Base-by-base conservation (phyloP, 2,888 invertebrate species). In the Sinotaia quadrata region DNA sequence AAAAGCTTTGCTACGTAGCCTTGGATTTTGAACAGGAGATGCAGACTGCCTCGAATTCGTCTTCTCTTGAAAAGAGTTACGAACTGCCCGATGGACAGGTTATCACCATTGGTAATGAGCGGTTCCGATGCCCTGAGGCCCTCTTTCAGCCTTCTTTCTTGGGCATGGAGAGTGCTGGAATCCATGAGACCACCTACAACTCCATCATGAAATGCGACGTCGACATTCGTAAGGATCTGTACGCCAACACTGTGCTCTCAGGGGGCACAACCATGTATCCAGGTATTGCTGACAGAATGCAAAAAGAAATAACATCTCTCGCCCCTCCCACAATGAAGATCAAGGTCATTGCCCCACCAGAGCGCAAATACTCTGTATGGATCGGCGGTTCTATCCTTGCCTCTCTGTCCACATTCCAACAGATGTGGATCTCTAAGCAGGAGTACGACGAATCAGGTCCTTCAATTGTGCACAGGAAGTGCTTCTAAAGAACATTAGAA, bases 301-400 rank as follows among this genome's bases (percentile, higher is more conserved):
- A 97, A 91, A 97, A 96, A 90, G 97, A 97, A 91, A 96, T 96
- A 91, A 95, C 95, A 75, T 93, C 95, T 70, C 91, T 96, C 79
- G 91, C 91, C 54, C 91, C 91, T 62, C 86, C 89, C 78, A 91
- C 91, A 66, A 91, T 92, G 91, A 92, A 91, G 87, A 91, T 92
- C 87, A 91, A 91, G 88, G 91, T 91, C 87, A 95, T 96, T 90
- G 96, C 96, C 82, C 96, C 96, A 67, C 96, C 96, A 79, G 96
- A 97, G 91, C 92, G 97, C 89, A 97, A 97, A 90, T 97, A 97
- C 92, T 96, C 96, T 87, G 97, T 97, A 81, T 97, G 97, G 97
- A 97, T 97, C 92, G 97, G 97, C 89, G 97, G 97, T 81, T 97
- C 97, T 89, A 97, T 97, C 91, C 91, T 97, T 87, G 96, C 96